A percentile compares a stretch with the other conserved stretches of the same genome.
These are phyloP conservation scores for Parauchenoglanis punctatus DNA, from an alignment of 2,797 vertebrate species.

Conservation along the genomic window DNA sequence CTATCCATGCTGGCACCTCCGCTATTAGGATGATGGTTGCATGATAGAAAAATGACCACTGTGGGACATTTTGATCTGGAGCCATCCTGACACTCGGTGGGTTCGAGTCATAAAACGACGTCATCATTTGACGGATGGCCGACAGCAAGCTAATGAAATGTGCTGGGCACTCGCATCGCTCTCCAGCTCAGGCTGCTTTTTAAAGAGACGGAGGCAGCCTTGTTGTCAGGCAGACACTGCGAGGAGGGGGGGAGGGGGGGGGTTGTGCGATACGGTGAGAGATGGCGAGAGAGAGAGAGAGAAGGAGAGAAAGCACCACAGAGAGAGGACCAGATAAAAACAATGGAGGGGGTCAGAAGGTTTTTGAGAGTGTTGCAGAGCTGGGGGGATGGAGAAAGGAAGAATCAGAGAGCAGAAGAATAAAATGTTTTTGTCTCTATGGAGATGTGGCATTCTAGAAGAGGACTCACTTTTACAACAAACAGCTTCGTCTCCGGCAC, in stretches of 20 bases:
- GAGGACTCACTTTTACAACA: slow-evolving; percentile 23
- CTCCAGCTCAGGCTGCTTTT: slow-evolving; percentile 43
- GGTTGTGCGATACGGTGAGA: slow-evolving; percentile 46
- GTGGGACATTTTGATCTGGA: background rate
- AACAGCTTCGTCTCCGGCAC: slow-evolving; percentile 10
- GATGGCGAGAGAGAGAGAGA: slow-evolving; percentile 46
- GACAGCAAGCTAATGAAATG: slow-evolving; percentile 35
- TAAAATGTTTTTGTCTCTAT: slow-evolving; percentile 35
- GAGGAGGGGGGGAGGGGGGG: slow-evolving; percentile 53
- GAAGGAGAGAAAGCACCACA: background rate
- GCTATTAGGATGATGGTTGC: background rate
- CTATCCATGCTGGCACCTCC: background rate
- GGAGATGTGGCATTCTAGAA: slow-evolving; percentile 22
- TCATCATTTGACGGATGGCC: slow-evolving; percentile 12
- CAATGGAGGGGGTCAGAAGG: slow-evolving; percentile 34
- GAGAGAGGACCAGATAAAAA: slow-evolving; percentile 19
- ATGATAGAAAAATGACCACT: background rate
- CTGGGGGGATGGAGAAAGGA: slow-evolving; percentile 31
- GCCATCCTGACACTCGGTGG: background rate
- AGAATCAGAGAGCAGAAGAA: slow-evolving; percentile 41
- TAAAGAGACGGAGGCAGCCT: slow-evolving; percentile 61
- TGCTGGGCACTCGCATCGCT: slow-evolving; percentile 29
- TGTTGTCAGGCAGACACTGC: slow-evolving; percentile 79
- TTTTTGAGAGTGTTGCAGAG: slow-evolving; percentile 41
- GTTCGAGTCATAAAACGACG: background rate